Evolutionary conservation across 2,113 vertebrate species (phyloP).

Genomic region (Crocuta crocuta): DNA sequence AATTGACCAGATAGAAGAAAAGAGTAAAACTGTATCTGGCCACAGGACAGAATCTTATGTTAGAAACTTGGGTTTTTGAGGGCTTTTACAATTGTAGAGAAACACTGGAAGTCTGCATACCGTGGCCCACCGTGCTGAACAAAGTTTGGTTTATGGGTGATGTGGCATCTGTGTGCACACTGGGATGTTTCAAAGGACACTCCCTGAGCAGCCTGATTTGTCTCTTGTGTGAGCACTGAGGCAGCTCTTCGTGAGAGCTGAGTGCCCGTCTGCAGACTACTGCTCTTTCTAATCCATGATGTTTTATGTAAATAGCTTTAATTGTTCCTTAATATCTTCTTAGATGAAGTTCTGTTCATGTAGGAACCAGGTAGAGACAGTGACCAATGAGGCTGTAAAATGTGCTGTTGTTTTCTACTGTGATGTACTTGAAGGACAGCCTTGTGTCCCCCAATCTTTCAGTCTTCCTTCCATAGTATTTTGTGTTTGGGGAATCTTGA

Average conservation of each 20-base stretch:
- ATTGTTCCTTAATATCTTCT: slow-evolving; percentile 64
- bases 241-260: not conserved
- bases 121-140: not conserved
- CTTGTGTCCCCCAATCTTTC: not conserved
- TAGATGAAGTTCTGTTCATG: slow-evolving; percentile 66
- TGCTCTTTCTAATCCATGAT: not conserved
- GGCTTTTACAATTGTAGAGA: not conserved
- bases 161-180: not conserved
- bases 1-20: not conserved
- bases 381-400: slow-evolving; percentile 73
- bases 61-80: not conserved
- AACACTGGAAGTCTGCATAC: not conserved
- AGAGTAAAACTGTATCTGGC: not conserved
- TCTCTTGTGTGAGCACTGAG: not conserved
- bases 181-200: slow-evolving; percentile 68
- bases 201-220: not conserved
- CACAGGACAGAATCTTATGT: not conserved
- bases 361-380: slow-evolving; percentile 71
- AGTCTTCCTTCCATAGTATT: not conserved
- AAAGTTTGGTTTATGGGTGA: slow-evolving; percentile 14
- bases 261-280: not conserved
- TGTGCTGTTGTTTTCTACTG: slow-evolving; percentile 80
- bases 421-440: slow-evolving; percentile 80
- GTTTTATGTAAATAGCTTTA: slow-evolving; percentile 81
- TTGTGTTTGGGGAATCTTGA: slow-evolving; percentile 24